Conservation (phyloP, 2,797 vertebrate species). For the Eutrigla gurnardus region DNA sequence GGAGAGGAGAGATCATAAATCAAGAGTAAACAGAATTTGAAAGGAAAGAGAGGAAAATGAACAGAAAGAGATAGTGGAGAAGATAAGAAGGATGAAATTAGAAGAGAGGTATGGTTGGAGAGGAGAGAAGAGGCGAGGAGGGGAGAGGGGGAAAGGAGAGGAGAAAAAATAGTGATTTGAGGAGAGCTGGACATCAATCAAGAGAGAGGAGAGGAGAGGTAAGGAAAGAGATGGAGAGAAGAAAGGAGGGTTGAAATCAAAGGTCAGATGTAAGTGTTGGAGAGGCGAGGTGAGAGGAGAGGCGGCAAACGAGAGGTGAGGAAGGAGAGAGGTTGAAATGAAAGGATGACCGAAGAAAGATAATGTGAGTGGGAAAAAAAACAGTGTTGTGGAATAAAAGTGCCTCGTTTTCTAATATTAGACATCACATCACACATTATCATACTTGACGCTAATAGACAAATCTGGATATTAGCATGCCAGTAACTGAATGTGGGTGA, state of each 20-base stretch:
- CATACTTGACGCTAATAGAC: neutral
- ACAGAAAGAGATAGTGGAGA: neutral
- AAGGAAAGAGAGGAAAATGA: neutral
- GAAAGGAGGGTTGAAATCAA: neutral
- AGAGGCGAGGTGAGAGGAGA: neutral
- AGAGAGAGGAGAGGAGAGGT: neutral
- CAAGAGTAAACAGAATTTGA: neutral
- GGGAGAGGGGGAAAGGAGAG: neutral
- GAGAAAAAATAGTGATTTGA: neutral
- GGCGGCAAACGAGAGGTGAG: neutral
- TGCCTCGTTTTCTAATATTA: neutral
- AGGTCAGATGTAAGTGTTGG: neutral
- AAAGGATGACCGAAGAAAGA: neutral
- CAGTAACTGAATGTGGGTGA: neutral
- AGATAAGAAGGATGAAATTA: too few species aligned
- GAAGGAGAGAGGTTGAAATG: neutral
- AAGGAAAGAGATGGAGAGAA: neutral
- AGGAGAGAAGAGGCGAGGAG: neutral
- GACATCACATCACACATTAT: neutral
- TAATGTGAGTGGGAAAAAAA: neutral
- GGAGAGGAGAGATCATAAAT: neutral
- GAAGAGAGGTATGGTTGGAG: too few species aligned
- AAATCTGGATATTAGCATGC: conserved; percentile 1
- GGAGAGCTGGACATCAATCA: neutral
- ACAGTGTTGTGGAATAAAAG: too few species aligned